A percentile compares a stretch with the other conserved stretches of the same genome.
phyloP scores from a whole-genome alignment of 92 coral and sea anemone species.

The Paragorgia papillata region DNA sequence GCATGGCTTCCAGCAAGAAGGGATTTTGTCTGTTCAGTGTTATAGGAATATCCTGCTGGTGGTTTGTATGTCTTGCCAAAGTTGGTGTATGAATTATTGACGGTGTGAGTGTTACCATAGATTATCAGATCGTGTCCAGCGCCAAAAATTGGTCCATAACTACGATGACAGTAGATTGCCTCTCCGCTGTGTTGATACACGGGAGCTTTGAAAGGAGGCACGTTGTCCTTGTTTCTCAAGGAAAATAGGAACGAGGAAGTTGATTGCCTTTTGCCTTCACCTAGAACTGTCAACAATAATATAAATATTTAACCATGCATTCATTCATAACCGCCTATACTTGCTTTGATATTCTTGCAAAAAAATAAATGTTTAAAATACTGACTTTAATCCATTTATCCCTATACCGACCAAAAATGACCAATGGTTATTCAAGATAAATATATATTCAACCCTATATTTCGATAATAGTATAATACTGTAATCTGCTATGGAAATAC shows the following conservation, averaged over 20 bases:
- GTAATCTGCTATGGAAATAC: too few species aligned
- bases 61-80: constrained; percentile 16
- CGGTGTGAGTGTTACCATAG: background rate
- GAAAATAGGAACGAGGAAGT: background rate
- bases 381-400: too few species aligned
- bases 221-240: constrained; percentile 11
- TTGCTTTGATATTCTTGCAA: too few species aligned
- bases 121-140: background rate
- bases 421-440: too few species aligned
- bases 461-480: too few species aligned
- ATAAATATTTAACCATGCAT: too few species aligned
- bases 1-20: background rate
- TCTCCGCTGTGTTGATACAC: background rate
- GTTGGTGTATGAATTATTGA: background rate
- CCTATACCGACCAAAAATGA: too few species aligned
- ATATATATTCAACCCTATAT: too few species aligned
- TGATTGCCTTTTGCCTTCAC: background rate
- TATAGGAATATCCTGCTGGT: constrained; percentile 1
- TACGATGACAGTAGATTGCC: background rate
- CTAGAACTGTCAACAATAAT: background rate
- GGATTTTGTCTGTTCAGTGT: background rate
- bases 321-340: too few species aligned
- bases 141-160: constrained; percentile 14
- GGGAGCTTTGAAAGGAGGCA: constrained; percentile 10
- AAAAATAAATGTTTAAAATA: too few species aligned